Base-by-base conservation (phyloP, 2,113 vertebrate species). In the Myiagra hebetior region DNA sequence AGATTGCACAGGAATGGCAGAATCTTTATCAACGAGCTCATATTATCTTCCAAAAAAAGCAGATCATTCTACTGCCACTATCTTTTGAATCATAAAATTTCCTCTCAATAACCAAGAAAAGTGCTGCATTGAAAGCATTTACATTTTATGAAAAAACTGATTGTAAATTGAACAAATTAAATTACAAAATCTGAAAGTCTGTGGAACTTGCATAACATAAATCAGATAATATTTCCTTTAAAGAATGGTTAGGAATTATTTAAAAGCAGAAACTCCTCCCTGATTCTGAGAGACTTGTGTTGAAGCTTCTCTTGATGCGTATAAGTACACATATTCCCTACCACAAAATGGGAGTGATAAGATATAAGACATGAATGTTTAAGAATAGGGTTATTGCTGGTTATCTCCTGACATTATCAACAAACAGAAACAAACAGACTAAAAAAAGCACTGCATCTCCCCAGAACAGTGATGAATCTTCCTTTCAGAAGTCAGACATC, bases 361-460 rank as follows among this genome's bases (percentile, higher is more conserved):
- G 49, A 62, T 3, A 1, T 15, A 91, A 70, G 21, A 65, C 74
- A 37, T 1, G 0, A 21, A 57, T 0, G 0, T 44, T 67, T n/a
- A 64, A 62, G 20, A 57, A 70, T 0, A 59, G 18, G n/a, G 6
- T 26, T 67, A 64, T 39, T 27, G 56, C 11, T 33, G 24, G 13
- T 31, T 70, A 60, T 47, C n/a, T 53, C 10, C 59, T 44, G 10
- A 17, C 46, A 60, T 64, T 63, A 89, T 41, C 20, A 49, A 83
- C 11, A 78, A 73, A 59, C 11, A 39, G 9, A 85, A 75, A 62
- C 24, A 74, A 70, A 44, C 26, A 76, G 68, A 35, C 4, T 41
- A 53, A 33, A 42, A 44, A 41, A 9, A 41, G 8, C 24, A 47
- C 5, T 70, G 41, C 23, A 26, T 46, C 28, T 78, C 60, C 62